Evolutionary conservation across 2,113 vertebrate species (phyloP).

Genomic region (Ailurus styani): DNA sequence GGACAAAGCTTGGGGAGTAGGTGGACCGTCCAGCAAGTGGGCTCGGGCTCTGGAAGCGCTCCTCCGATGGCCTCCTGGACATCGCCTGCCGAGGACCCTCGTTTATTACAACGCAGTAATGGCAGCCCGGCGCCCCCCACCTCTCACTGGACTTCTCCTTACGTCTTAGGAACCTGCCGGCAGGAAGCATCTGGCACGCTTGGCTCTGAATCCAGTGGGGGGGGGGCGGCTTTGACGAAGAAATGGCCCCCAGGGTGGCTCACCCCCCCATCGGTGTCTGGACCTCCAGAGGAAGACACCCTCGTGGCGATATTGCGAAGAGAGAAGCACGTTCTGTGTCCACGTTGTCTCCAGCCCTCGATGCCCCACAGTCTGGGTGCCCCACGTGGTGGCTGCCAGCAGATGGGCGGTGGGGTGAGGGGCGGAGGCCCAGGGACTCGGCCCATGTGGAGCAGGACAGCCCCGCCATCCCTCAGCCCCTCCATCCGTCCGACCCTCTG

Average conservation of each 20-base stretch:
- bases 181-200: not conserved
- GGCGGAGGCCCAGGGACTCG: accelerated
- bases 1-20: not conserved
- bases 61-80: not conserved
- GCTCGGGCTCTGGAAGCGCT: accelerated
- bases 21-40: accelerated
- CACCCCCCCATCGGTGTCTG: accelerated
- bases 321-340: not conserved
- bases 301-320: not conserved
- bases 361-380: not conserved
- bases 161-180: not conserved
- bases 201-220: too few species aligned
- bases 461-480: accelerated
- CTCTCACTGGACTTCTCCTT: not conserved
- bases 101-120: accelerated
- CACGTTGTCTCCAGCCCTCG: not conserved
- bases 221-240: too few species aligned
- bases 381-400: accelerated
- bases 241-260: not conserved
- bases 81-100: too few species aligned
- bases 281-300: not conserved
- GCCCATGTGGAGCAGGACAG: too few species aligned
- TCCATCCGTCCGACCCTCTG: too few species aligned
- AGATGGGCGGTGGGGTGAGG: accelerated
- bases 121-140: not conserved